Evolutionary conservation across 2,113 vertebrate genomes (phyloP), one percentile per base, ranked within the genome.

Genomic region (Potamarius usumacintae): DNA sequence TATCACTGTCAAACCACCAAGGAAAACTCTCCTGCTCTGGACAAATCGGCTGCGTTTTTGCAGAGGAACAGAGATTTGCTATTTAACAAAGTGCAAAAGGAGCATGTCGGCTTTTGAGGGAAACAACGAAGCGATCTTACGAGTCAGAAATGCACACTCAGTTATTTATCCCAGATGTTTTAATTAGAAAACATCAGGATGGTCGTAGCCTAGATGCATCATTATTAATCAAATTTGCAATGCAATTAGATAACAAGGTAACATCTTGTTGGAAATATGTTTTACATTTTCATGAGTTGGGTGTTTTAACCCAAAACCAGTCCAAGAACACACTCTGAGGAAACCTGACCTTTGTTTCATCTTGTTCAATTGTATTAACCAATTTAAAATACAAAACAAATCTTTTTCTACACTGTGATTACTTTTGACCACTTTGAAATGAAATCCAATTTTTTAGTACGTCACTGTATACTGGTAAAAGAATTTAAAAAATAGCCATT

Each of bases 1-100:
- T 63, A 87, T 86, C 85, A 84, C 85, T 90, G 87, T 92, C 87
- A 89, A 62, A 53, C 20, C 42, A 7, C 42, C 57, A 17, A n/a
- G 42, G n/a, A 77, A 82, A 22, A 53, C 34, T 55, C 5, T 7
- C 18, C 8, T 10, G 20, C 48, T 48, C 17, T 11, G 25, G 65
- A 9, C 8, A 63, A 67, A 48, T n/a, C 25, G 25, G n/a, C 30
- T 82, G 30, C 20, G 76, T 62, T 80, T 62, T 62, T 60, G 20
- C 20, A 60, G 25, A 65, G 42, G 42, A 30, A 79, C 50, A 17
- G 25, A 78, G 17, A 79, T 63, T 34, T 65, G 48, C 17, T 22
- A 1, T 86, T 86, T 67, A 79, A 52, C 50, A 42, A 80, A 86
- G 60, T 76, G 60, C 50, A 34, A 79, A 55, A 67, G 60, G 76